Evolutionary conservation across 2,888 invertebrate species (phyloP), one percentile per base, ranked within the genome.

Genomic region (Caenorhabditis macrosperma): DNA sequence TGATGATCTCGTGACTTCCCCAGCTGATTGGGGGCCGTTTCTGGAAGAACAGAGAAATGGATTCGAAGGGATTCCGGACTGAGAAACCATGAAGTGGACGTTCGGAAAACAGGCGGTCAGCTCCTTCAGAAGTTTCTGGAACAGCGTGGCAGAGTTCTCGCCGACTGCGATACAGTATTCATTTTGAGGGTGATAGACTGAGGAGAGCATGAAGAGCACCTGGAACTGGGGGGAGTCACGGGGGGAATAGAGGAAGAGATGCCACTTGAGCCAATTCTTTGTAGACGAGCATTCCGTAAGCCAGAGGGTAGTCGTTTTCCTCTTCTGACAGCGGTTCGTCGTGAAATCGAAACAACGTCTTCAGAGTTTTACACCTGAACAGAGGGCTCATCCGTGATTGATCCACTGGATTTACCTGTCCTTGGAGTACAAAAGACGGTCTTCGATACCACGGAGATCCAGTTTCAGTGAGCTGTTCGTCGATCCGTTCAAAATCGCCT

Each of bases 131-230:
- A 82, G 33, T 15, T 75, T 50, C 17, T 84, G 79, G 59, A 88
- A 88, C 10, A 69, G 33, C 2, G 57, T 44, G 10, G 35, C 66
- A 0, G 87, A 61, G 26, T 83, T 83, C 22, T 81, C 82, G 35
- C 87, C 86, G 12, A 87, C 84, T 2, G 85, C 87, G 33, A 88
- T 52, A 72, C 87, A 88, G 57, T 85, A 88, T 17, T 79, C 83
- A 61, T 88, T 88, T 72, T 88, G 88, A 5, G 88, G 88, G 4
- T 87, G 87, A 54, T 88, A 88, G 30, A 88, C 60, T 26, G 87
- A 67, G 30, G 83, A 83, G 9, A 88, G 68, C 78, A 87, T 72
- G 46, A 84, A 84, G 10, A 85, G 78, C 0, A 87, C 77, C 86
- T 87, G 54, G 22, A 83, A 74, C 35, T 22, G 35, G 33, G 12